These are phyloP conservation scores for Lepus timidus DNA, from an alignment of 2,113 vertebrate genomes.

Conservation along the genomic window DNA sequence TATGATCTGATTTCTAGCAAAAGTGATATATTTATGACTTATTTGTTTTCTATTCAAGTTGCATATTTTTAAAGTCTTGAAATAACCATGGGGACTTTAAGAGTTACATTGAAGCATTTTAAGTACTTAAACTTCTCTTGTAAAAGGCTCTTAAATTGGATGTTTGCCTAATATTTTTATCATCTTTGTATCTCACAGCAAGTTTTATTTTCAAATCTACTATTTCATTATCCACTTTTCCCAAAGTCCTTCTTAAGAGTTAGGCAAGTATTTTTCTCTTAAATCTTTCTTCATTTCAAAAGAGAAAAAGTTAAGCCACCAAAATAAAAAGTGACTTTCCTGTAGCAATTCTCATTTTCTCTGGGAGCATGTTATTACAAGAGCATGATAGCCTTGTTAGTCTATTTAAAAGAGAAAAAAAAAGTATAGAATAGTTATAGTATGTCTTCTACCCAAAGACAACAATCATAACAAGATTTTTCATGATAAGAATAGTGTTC, in stretches of 20 bases:
- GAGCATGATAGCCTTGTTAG: background rate
- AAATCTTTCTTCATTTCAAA: slow-evolving; percentile 69
- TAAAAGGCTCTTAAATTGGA: slow-evolving; percentile 56
- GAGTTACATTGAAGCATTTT: slow-evolving; percentile 42
- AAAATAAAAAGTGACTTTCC: slow-evolving; percentile 58
- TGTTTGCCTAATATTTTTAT: slow-evolving; percentile 62
- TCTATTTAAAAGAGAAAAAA: background rate
- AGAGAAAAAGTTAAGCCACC: slow-evolving; percentile 54
- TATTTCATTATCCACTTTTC: slow-evolving; percentile 67
- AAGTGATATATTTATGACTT: slow-evolving; percentile 71
- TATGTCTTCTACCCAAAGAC: background rate
- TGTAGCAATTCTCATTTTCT: slow-evolving; percentile 42
- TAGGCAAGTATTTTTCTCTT: slow-evolving; percentile 52
- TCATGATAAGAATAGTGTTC: background rate
- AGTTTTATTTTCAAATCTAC: slow-evolving; percentile 63
- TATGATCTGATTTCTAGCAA: slow-evolving; percentile 66
- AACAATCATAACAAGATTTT: background rate
- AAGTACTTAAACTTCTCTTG: slow-evolving; percentile 57
- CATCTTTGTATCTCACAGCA: slow-evolving; percentile 58
- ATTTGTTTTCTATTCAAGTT: slow-evolving; percentile 66
- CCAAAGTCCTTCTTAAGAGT: slow-evolving; percentile 45
- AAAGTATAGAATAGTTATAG: background rate
- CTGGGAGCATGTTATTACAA: background rate
- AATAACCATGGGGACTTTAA: slow-evolving; percentile 70
- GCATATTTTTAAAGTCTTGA: slow-evolving; percentile 63